phyloP scores from a whole-genome alignment of 2,113 vertebrate species.

The Argyrosomus japonicus region DNA sequence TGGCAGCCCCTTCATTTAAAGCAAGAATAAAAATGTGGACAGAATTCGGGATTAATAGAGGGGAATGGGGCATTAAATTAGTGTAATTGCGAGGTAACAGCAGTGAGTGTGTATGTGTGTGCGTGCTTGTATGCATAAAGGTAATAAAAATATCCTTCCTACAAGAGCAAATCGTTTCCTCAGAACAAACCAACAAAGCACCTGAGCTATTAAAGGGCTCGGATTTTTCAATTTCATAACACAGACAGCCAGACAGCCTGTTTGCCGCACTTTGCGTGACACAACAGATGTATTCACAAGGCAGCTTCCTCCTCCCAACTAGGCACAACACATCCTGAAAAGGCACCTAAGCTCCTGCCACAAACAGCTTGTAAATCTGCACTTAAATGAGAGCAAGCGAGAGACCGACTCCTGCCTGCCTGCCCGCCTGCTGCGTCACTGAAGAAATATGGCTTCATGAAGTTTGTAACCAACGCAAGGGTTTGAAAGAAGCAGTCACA shows the following conservation, averaged over 20 bases:
- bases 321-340: slow-evolving; percentile 54
- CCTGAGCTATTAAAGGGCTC: slow-evolving; percentile 60
- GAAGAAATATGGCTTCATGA: slow-evolving; percentile 72
- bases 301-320: slow-evolving; percentile 50
- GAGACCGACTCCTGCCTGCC: slow-evolving; percentile 59
- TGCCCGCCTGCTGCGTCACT: slow-evolving; percentile 64
- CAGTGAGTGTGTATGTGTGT: slow-evolving; percentile 5
- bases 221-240: slow-evolving; percentile 66
- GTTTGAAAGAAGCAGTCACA: slow-evolving; percentile 16
- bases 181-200: slow-evolving; percentile 61
- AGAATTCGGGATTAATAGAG: slow-evolving; percentile 79
- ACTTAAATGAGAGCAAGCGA: slow-evolving; percentile 74
- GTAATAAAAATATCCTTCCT: slow-evolving; percentile 48
- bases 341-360: slow-evolving; percentile 61
- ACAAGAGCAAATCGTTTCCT: slow-evolving; percentile 41
- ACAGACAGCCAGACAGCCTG: slow-evolving; percentile 62
- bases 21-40: slow-evolving; percentile 74
- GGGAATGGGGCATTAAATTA: slow-evolving; percentile 82
- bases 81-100: slow-evolving; percentile 69
- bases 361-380: slow-evolving; percentile 77
- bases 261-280: slow-evolving; percentile 65
- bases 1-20: slow-evolving; percentile 80
- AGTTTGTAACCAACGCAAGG: slow-evolving; percentile 53
- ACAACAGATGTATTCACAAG: slow-evolving; percentile 68
- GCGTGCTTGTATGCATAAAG: slow-evolving; percentile 26